A percentile compares a stretch with the other conserved stretches of the same genome.
phyloP scores from a whole-genome alignment of 2,797 vertebrate genomes.

The Enteromius thamalakanensis region DNA sequence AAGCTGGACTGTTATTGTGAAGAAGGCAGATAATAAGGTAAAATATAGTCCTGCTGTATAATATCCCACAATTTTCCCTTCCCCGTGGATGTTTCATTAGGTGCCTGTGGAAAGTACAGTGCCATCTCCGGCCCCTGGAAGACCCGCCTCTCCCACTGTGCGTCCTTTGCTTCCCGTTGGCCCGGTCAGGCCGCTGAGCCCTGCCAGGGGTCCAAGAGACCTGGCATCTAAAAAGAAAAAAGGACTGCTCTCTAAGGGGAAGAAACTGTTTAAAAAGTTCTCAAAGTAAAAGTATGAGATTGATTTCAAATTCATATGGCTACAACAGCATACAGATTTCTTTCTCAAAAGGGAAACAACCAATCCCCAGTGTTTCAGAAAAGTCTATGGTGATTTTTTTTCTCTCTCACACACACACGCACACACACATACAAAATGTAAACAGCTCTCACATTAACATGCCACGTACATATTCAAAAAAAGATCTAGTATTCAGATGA shows the following conservation, averaged over 20 bases:
- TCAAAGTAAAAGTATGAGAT: conserved; percentile 72
- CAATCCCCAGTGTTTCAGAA: conserved; percentile 6
- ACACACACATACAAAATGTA: not conserved
- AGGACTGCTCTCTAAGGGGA: conserved; percentile 97
- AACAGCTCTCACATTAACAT: conserved; percentile 12
- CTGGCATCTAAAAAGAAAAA: conserved; percentile 96
- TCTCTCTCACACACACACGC: not conserved
- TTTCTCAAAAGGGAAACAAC: conserved; percentile 30
- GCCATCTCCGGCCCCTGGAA: conserved; percentile 72
- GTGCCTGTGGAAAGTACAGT: conserved; percentile 87
- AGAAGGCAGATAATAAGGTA: conserved; percentile 41
- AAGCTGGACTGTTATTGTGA: conserved; percentile 40
- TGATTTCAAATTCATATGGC: conserved; percentile 24
- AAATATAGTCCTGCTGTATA: conserved; percentile 58
- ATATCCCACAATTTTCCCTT: conserved; percentile 65
- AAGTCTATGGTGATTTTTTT: not conserved
- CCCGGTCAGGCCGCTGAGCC: conserved; percentile 84
- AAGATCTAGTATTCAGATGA: conserved; percentile 7
- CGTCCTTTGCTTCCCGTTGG: conserved; percentile 87
- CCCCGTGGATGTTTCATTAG: conserved; percentile 82
- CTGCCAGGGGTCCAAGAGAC: conserved; percentile 78
- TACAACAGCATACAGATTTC: conserved; percentile 30
- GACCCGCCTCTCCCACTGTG: conserved; percentile 88
- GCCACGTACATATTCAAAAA: conserved; percentile 16
- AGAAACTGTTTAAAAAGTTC: conserved; percentile 96